phyloP scores from a whole-genome alignment of 2,113 vertebrate genomes.

The Lamprologus sp. region DNA sequence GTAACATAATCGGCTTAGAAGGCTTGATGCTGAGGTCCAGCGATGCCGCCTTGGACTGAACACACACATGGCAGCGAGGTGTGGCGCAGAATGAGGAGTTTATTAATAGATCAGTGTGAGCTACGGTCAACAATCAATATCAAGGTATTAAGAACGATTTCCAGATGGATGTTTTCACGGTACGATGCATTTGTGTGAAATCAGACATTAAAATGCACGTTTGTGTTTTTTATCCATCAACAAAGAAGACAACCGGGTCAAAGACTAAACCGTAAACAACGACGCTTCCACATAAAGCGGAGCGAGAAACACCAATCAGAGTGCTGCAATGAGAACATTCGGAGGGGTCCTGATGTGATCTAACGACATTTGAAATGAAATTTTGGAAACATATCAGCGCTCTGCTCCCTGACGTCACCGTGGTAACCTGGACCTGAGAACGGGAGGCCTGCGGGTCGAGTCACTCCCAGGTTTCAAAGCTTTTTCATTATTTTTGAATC shows the following conservation, averaged over 20 bases:
- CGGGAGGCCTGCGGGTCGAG: not conserved
- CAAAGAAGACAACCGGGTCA: not conserved
- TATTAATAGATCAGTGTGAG: not conserved
- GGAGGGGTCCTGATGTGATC: accelerated
- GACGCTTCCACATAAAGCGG: not conserved
- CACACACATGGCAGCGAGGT: not conserved
- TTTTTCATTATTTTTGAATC: accelerated
- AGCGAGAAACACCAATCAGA: not conserved
- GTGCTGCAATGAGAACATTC: not conserved
- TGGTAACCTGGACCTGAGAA: not conserved
- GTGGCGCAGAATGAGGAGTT: not conserved
- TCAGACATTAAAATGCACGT: not conserved
- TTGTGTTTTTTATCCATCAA: accelerated
- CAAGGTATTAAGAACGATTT: not conserved
- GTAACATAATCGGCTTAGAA: constrained; percentile 65
- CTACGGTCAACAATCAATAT: not conserved
- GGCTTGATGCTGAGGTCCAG: constrained; percentile 25
- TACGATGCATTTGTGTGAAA: not conserved
- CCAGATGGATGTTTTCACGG: not conserved
- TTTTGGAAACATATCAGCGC: not conserved
- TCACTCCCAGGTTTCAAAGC: accelerated
- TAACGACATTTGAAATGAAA: accelerated
- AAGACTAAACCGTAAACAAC: not conserved
- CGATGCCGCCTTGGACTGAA: constrained; percentile 2
- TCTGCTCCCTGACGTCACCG: not conserved